Evolutionary conservation across 2,113 vertebrate genomes (phyloP), one percentile per base, ranked within the genome.

Genomic region (Lutjanus erythropterus): DNA sequence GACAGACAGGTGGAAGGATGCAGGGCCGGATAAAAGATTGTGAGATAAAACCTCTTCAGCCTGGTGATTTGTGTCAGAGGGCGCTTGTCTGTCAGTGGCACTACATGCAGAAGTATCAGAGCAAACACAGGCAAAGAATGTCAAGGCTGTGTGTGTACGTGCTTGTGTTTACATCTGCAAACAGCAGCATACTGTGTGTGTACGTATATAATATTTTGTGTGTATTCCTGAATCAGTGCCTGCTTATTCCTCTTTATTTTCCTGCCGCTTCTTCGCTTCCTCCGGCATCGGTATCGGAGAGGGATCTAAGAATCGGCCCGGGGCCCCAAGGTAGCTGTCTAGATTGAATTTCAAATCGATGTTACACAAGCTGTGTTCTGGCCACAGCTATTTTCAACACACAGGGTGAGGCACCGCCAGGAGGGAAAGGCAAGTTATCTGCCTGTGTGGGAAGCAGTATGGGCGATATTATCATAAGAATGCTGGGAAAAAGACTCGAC

Each of bases 311-410:
- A 69, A 71, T 66, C 19, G 59, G 66, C 73, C 67, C 50, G 37
- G 82, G 69, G 88, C 84, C 29, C 80, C 39, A 9, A 75, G 83
- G 82, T 78, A 82, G 74, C 82, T 62, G 86, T 81, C 81, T 35
- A 69, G 87, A 91, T 90, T 89, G 89, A 91, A 92, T 92, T 92
- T 91, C 83, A 92, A 91, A 93, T 91, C 85, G 74, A 61, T 89
- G 87, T 89, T 90, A 78, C 90, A 91, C 90, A 89, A 90, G 84
- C 89, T 85, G 77, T 84, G 78, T 87, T 89, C 81, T 50, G 75
- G 83, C 76, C 61, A 79, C 73, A 71, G 88, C 78, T 89, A 86
- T 88, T 90, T 93, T 74, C 75, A 87, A 83, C 85, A 68, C 68
- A 18, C 47, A 61, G 86, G 72, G 69, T 71, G 80, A 89, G 85